phyloP scores from a whole-genome alignment of 2,113 vertebrate species.

The Cottus gobio region DNA sequence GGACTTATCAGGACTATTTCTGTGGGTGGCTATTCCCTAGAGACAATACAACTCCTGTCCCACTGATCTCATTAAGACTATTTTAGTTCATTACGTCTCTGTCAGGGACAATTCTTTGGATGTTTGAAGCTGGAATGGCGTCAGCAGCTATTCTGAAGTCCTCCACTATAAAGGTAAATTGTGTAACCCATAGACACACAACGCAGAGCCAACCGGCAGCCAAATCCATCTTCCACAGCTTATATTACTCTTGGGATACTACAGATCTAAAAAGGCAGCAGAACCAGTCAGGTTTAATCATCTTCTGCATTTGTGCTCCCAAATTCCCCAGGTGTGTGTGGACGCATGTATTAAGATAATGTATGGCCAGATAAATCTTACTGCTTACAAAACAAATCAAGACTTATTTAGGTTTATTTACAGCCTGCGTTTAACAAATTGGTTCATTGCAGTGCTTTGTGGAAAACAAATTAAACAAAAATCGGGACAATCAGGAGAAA shows the following conservation, averaged over 20 bases:
- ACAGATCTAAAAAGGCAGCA: slow-evolving; percentile 46
- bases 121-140: slow-evolving; percentile 41
- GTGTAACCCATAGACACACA: slow-evolving; percentile 34
- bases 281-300: slow-evolving; percentile 66
- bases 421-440: slow-evolving; percentile 43
- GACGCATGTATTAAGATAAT: slow-evolving; percentile 41
- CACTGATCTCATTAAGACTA: slow-evolving; percentile 73
- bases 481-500: slow-evolving; percentile 15
- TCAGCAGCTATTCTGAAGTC: slow-evolving; percentile 53
- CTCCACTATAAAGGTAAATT: slow-evolving; percentile 34
- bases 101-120: slow-evolving; percentile 64
- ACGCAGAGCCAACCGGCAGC: slow-evolving; percentile 28
- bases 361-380: slow-evolving; percentile 34
- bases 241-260: slow-evolving; percentile 64
- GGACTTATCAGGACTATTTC: slow-evolving; percentile 75
- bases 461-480: slow-evolving; percentile 30
- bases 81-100: slow-evolving; percentile 75
- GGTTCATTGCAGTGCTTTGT: not conserved
- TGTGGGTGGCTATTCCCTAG: slow-evolving; percentile 37
- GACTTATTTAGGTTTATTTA: slow-evolving; percentile 48
- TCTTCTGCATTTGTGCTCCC: slow-evolving; percentile 52
- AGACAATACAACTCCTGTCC: slow-evolving; percentile 42
- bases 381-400: slow-evolving; percentile 45
- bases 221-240: slow-evolving; percentile 65
- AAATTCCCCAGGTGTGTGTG: slow-evolving; percentile 48